Base-by-base conservation (phyloP, 2,888 invertebrate species). In the Seira sanloemensis region DNA sequence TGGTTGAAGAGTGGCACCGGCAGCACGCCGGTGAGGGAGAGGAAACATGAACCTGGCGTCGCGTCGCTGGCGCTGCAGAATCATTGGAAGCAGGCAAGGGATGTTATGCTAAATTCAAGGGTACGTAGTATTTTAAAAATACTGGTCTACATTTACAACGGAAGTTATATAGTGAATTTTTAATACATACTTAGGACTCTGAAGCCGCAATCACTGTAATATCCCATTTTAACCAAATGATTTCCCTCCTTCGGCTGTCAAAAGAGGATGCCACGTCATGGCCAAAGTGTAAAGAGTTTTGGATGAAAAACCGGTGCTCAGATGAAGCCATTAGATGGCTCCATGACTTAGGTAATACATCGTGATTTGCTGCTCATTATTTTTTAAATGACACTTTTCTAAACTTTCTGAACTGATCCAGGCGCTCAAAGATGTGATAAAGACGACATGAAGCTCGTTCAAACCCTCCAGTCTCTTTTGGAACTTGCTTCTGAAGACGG, bases 221-320 rank as follows among this genome's bases (percentile, higher is more conserved):
- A 66, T 87, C 87, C 0, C 86, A 89, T 62, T 79, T 89, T 23
- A 81, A 77, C 76, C 86, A 88, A 86, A 89, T 89, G 89, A 88
- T 89, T 25, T 78, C 81, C 7, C 85, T 88, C 26, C 86, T 89
- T 12, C 72, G 86, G 58, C 18, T 84, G 21, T 78, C 87, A 5
- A 71, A 86, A 65, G 84, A 72, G 37, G 89, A 88, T 19, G 66
- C 76, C 19, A 18, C 87, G 0, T 72, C 82, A 0, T 86, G 86
- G 73, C 72, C 80, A 25, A 76, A 75, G 0, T 88, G 89, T 69
- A 89, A 88, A 78, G 62, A 65, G 18, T 88, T 88, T 87, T 89
- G 89, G 89, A 84, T 88, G 23, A 84, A 81, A 58, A 85, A 89
- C 74, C 78, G 85, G 71, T 89, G 89, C 72, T 87, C 87, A 18